Evolutionary conservation across 2,797 vertebrate species (phyloP), one percentile per base, ranked within the genome.

Genomic region (Sebastes kiyomatsui): DNA sequence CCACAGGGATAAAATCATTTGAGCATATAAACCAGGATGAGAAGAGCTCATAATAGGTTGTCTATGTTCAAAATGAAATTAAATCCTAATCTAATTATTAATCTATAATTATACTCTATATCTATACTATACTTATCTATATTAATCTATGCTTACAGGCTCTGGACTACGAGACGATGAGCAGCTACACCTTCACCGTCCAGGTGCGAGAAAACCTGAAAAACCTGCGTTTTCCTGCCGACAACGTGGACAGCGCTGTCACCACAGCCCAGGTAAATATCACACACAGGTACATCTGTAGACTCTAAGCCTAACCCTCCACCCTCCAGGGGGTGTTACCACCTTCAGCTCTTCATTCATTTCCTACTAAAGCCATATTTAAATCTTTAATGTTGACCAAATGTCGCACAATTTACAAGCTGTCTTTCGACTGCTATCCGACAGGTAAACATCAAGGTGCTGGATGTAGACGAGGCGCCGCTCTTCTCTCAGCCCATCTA

Each of bases 401-500:
- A 60, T 58, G 8, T 62, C 16, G 58, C 1, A 0, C 58, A 64
- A 10, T n/a, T 32, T 59, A 5, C 2, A 28, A 16, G 7, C 12
- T 54, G 5, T 64, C 11, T 60, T 69, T 79, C 7, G n/a, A 56
- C 27, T n/a, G 7, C 52, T 52, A 9, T 20, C 46, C 18, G 46
- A 52, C 86, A 92, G 0, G 93, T 99, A 28, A 84, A 71, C 67
- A 94, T 99, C 60, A 92, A 83, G 0, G 96, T 99, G 64, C 62
- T 89, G 0, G 98, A 99, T 0, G 96, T 99, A 1, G 97, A 99
- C 0, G 98, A 99, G 90, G 96, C 98, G 0, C 98, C 98, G 0
- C 87, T 95, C 58, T 99, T 99, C 93, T 83, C 75, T 6, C 64
- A 90, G 12, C 16, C 67, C 2, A 91, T 82, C 1, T 99, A 99